Conservation (phyloP, 2,797 vertebrate genomes). For the Hemibagrus guttatus region DNA sequence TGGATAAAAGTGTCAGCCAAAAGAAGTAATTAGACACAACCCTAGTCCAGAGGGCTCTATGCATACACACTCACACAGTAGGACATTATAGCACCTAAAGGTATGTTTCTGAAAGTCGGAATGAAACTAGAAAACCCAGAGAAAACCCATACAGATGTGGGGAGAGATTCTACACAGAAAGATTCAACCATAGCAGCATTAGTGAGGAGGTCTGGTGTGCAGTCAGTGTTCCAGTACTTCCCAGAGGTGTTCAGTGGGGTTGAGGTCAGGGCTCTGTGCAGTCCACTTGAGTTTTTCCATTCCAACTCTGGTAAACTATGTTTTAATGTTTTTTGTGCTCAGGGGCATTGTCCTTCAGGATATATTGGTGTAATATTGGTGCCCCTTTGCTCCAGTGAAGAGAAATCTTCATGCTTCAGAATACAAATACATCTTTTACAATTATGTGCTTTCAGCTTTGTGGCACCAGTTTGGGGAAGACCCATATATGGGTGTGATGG, state of each 20-base stretch:
- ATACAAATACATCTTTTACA: neutral
- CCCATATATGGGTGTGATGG: no score
- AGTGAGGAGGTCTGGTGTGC: neutral
- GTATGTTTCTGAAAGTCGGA: neutral
- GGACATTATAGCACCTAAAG: neutral
- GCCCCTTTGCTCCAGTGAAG: neutral
- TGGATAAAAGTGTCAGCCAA: neutral
- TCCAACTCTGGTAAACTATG: neutral
- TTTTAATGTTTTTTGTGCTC: neutral
- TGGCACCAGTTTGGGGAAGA: neutral
- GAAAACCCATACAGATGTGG: neutral
- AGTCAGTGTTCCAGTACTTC: neutral
- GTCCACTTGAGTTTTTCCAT: neutral
- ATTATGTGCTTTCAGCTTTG: neutral
- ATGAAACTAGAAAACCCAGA: neutral
- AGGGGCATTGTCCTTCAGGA: neutral
- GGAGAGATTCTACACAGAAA: neutral
- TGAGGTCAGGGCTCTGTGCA: neutral
- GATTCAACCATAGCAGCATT: neutral
- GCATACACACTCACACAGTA: neutral
- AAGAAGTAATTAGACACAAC: neutral
- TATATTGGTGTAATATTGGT: no score
- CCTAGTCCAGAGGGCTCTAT: neutral
- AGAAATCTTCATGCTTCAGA: neutral
- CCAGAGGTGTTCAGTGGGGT: neutral